Evolutionary conservation across 2,797 vertebrate genomes (phyloP).

Genomic region (Coreius guichenoti): DNA sequence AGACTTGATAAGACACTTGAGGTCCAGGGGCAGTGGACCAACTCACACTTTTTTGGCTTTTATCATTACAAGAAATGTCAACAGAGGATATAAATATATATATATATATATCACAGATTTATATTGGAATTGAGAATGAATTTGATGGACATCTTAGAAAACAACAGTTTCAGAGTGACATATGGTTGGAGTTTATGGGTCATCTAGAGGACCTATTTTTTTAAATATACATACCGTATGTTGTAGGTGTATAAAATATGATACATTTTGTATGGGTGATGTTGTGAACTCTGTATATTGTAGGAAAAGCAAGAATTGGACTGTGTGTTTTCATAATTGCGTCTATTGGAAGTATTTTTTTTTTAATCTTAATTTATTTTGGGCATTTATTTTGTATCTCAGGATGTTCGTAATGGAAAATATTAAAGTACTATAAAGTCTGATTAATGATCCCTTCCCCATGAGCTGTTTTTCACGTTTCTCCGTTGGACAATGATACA

Average conservation of each 20-base stretch:
- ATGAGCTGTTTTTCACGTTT: constrained; percentile 38
- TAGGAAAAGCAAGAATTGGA: constrained; percentile 33
- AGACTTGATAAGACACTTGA: constrained; percentile 40
- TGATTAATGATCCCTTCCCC: constrained; percentile 36
- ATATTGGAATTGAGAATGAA: constrained; percentile 57
- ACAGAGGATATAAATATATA: constrained; percentile 47
- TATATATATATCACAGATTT: constrained; percentile 54
- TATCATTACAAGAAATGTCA: constrained; percentile 46
- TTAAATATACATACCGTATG: constrained; percentile 50
- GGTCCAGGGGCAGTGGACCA: constrained; percentile 25
- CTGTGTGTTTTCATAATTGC: constrained; percentile 42
- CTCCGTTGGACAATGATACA: constrained; percentile 35
- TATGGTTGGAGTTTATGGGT: constrained; percentile 56
- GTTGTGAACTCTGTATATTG: constrained; percentile 52
- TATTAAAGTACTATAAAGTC: constrained; percentile 53
- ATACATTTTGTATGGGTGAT: constrained; percentile 62
- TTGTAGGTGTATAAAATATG: constrained; percentile 62
- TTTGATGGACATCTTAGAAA: constrained; percentile 42
- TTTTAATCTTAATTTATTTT: constrained; percentile 49
- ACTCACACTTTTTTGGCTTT: constrained; percentile 30
- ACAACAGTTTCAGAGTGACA: constrained; percentile 55
- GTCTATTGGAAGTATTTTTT: constrained; percentile 54
- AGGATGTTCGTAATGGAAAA: constrained; percentile 58
- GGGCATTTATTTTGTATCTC: constrained; percentile 62
- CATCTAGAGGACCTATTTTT: constrained; percentile 65